Evolutionary conservation across 2,113 vertebrate species (phyloP).

Genomic region (Malurus melanocephalus): DNA sequence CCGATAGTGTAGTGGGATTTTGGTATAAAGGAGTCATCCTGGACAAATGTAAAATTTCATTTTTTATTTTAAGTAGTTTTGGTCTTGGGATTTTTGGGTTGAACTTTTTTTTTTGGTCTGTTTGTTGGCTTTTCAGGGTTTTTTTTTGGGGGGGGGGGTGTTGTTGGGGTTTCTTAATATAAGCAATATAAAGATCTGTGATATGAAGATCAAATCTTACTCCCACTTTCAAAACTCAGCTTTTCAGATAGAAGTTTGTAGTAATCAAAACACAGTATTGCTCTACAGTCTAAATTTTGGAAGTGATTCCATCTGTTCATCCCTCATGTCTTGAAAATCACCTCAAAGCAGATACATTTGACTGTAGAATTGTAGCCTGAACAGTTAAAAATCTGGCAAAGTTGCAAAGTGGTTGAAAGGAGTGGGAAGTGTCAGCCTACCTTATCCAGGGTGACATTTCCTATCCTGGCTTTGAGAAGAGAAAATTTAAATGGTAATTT

Average conservation of each 20-base stretch:
- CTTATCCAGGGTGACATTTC: neutral
- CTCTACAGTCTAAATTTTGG: neutral
- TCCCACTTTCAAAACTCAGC: neutral
- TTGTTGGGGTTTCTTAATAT: neutral
- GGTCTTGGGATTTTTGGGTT: neutral
- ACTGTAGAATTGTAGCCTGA: neutral
- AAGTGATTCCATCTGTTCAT: neutral
- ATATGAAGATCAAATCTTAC: neutral
- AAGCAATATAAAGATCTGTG: neutral
- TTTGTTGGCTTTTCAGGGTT: neutral
- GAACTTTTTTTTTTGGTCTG: neutral
- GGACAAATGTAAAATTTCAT: neutral
- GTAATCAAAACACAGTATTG: neutral
- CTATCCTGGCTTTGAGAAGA: neutral
- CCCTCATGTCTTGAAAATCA: neutral
- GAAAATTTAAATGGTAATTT: neutral
- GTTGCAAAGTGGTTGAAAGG: neutral
- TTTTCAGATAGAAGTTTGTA: neutral
- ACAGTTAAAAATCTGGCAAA: neutral
- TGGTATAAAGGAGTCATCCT: fast-evolving
- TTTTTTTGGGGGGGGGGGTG: fast-evolving
- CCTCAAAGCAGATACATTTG: neutral
- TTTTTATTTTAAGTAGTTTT: neutral
- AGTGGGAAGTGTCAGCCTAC: neutral
- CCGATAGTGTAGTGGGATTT: neutral